These are phyloP conservation scores for Therioaphis trifolii DNA, from an alignment of 2,888 invertebrate species.

Conservation along the genomic window DNA sequence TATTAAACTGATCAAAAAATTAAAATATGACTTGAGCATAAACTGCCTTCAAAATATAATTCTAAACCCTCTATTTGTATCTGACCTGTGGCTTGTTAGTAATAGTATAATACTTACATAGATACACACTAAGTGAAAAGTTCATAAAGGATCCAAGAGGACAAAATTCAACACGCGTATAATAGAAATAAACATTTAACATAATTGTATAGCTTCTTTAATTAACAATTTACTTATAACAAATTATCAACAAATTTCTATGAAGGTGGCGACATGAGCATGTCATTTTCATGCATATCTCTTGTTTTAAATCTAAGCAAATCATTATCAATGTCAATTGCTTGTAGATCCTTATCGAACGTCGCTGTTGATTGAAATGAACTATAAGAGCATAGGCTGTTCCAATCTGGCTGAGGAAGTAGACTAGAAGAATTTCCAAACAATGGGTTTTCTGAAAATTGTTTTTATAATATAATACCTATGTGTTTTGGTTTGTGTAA, in stretches of 20 bases:
- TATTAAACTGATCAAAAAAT: no score
- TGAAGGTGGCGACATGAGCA: slow-evolving; percentile 54
- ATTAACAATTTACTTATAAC: slow-evolving; percentile 41
- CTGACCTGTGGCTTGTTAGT: no score
- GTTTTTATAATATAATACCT: no score
- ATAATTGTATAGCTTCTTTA: slow-evolving; percentile 25
- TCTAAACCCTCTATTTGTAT: no score
- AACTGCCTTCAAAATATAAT: no score
- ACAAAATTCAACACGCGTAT: background rate
- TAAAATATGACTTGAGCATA: no score
- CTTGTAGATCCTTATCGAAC: slow-evolving; percentile 56
- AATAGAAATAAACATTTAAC: slow-evolving; percentile 3
- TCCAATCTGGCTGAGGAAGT: slow-evolving; percentile 53
- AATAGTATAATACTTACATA: background rate
- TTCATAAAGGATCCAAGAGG: background rate
- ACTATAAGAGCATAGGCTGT: slow-evolving; percentile 49
- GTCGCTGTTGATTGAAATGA: slow-evolving; percentile 46
- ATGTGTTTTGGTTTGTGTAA: no score
- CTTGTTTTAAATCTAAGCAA: slow-evolving; percentile 55
- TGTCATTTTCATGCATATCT: slow-evolving; percentile 50
- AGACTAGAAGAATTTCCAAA: slow-evolving; percentile 44
- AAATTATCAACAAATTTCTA: slow-evolving; percentile 40
- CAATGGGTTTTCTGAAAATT: slow-evolving; percentile 38
- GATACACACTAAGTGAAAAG: background rate
- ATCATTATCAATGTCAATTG: slow-evolving; percentile 57